Evolutionary conservation across 2,113 vertebrate species (phyloP).

Genomic region (Aythya baeri): DNA sequence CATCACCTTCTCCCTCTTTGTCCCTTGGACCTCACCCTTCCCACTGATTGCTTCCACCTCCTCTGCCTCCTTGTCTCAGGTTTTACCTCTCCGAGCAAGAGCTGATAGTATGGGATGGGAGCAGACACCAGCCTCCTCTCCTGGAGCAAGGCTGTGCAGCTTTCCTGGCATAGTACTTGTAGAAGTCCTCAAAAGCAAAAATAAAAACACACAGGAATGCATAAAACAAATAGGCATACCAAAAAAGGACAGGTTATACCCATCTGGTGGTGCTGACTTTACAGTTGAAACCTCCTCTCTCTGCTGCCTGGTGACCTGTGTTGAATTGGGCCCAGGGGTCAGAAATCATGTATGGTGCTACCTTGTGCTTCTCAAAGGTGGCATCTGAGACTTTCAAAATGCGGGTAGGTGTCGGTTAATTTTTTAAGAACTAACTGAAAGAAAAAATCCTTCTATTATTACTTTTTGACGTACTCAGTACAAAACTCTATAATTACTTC

Average conservation of each 20-base stretch:
- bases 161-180: background rate
- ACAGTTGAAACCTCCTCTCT: background rate
- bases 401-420: background rate
- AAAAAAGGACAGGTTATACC: background rate
- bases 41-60: background rate
- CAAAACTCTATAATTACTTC: background rate
- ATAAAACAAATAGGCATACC: background rate
- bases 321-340: background rate
- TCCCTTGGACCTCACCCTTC: background rate
- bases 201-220: background rate
- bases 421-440: background rate
- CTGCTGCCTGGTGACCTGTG: background rate
- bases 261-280: background rate
- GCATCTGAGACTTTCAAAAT: background rate
- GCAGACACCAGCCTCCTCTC: background rate
- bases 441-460: background rate
- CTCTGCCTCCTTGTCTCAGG: rapidly evolving
- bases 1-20: rapidly evolving
- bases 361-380: background rate
- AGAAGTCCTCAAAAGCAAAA: background rate
- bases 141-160: background rate
- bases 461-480: background rate
- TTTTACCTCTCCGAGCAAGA: background rate
- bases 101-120: background rate
- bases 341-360: background rate